Evolutionary conservation across 2,113 vertebrate species (phyloP), one percentile per base, ranked within the genome.

Genomic region (Bubo scandiacus): DNA sequence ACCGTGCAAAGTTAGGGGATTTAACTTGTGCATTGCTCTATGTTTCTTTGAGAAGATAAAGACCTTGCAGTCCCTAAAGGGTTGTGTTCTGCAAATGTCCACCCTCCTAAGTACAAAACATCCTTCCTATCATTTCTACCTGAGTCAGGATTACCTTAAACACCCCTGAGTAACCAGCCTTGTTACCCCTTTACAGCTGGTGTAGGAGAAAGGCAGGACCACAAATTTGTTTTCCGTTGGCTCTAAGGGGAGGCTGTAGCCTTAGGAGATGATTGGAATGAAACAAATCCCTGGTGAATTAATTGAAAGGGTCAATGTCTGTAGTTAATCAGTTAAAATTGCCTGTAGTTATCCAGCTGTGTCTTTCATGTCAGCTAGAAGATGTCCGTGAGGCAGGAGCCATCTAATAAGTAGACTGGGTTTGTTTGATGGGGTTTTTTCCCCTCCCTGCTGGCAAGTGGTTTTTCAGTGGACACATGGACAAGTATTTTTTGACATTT

Each of bases 261-360:
- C 86, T 79, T 25, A n/a, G 88, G 81, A 92, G 88, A 18, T 34
- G 26, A 51, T 38, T 51, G 79, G 58, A 79, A 62, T 5, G 23
- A 87, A 86, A 55, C 23, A 57, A 74, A 70, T 71, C 77, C 66
- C 36, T 0, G 0, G 16, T 65, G 89, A 86, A 92, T 94, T 86
- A 96, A 92, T 68, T 87, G 72, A 42, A 95, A 79, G 80, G 84
- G 94, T 91, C 88, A 78, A 9, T 63, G 88, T 92, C 85, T 94
- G 87, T 58, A 90, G 88, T 92, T 96, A 84, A 92, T 75, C 90
- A 92, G 88, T 47, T 81, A 75, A 95, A 95, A 96, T 70, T 80
- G 90, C 83, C 52, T 34, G 4, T 73, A 81, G 84, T 83, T 75
- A 88, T 63, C 81, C 95, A 95, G 75, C 63, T 94, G 92, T 84